A percentile compares a stretch with the other conserved stretches of the same genome.
Conservation (phyloP, 2,888 invertebrate genomes). For the Ectobius pallidus region DNA sequence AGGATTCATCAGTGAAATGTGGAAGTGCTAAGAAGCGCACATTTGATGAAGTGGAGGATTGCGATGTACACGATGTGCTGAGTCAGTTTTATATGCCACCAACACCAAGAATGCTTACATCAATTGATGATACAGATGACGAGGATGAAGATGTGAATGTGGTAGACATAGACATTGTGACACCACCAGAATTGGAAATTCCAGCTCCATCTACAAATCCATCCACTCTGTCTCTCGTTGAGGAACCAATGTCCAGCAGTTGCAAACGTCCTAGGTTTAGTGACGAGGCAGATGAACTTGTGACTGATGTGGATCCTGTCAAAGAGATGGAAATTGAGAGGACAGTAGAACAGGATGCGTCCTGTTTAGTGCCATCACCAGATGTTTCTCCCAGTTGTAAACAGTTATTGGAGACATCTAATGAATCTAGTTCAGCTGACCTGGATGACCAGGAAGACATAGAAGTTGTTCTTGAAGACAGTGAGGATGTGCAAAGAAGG, state of each 20-base stretch:
- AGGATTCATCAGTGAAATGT: neutral
- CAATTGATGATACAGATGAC: slow-evolving; percentile 65
- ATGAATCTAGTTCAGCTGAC: slow-evolving; percentile 4
- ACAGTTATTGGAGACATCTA: slow-evolving; percentile 2
- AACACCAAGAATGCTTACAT: slow-evolving; percentile 69
- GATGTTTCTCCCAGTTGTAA: neutral
- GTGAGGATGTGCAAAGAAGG: slow-evolving; percentile 32
- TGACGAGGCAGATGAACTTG: slow-evolving; percentile 12
- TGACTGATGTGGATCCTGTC: slow-evolving; percentile 10
- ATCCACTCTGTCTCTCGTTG: neutral
- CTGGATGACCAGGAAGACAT: slow-evolving; percentile 34
- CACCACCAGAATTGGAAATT: slow-evolving; percentile 11
- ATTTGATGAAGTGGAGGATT: slow-evolving; percentile 63
- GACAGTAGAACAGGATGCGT: neutral
- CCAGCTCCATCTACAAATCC: slow-evolving; percentile 21
- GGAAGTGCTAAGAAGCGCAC: slow-evolving; percentile 41
- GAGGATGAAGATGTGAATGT: slow-evolving; percentile 54
- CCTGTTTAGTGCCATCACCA: slow-evolving; percentile 17
- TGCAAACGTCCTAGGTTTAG: slow-evolving; percentile 39
- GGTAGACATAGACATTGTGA: slow-evolving; percentile 51
- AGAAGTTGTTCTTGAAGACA: slow-evolving; percentile 34
- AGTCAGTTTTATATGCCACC: slow-evolving; percentile 75
- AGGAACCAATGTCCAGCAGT: slow-evolving; percentile 19
- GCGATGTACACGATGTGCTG: slow-evolving; percentile 71
- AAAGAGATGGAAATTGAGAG: neutral